A percentile compares a stretch with the other conserved stretches of the same genome.
These are phyloP conservation scores for Sylvilagus bachmani DNA, from an alignment of 2,113 vertebrate genomes.

Conservation along the genomic window DNA sequence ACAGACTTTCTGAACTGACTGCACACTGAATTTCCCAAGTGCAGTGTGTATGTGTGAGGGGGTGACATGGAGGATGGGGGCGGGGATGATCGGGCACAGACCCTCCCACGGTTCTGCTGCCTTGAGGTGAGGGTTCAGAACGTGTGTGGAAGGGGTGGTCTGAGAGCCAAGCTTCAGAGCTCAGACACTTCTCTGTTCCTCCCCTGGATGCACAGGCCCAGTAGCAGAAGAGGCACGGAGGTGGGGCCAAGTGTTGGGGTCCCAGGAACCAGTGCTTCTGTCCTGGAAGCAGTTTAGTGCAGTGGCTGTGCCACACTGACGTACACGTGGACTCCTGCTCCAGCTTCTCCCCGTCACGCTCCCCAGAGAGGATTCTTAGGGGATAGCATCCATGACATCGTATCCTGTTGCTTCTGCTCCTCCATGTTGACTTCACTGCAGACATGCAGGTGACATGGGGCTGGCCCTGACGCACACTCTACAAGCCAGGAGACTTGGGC, in stretches of 20 bases:
- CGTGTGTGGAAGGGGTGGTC: not conserved
- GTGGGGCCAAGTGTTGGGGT: not conserved
- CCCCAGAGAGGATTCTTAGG: not conserved
- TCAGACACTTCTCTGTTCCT: not conserved
- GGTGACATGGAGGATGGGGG: too few relatives aligned
- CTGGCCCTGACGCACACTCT: not conserved
- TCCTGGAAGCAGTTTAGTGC: not conserved
- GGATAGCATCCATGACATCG: not conserved
- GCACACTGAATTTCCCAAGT: not conserved
- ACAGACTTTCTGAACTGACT: too few relatives aligned
- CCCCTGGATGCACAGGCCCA: not conserved
- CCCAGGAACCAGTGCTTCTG: not conserved
- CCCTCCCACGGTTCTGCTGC: not conserved
- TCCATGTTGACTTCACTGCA: not conserved
- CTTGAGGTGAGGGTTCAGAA: not conserved
- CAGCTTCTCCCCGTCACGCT: not conserved
- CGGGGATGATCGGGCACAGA: too few relatives aligned
- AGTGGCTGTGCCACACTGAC: not conserved
- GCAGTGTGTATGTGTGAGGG: too few relatives aligned
- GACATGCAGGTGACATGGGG: too few relatives aligned
- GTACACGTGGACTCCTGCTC: not conserved
- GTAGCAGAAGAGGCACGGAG: not conserved
- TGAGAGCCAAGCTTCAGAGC: not conserved
- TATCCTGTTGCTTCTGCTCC: accelerated
- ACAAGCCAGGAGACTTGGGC: not conserved